Percentiles rank a stretch among this genome's conserved stretches.
phyloP scores from a whole-genome alignment of 2,113 vertebrate species.

The Nothocercus julius region DNA sequence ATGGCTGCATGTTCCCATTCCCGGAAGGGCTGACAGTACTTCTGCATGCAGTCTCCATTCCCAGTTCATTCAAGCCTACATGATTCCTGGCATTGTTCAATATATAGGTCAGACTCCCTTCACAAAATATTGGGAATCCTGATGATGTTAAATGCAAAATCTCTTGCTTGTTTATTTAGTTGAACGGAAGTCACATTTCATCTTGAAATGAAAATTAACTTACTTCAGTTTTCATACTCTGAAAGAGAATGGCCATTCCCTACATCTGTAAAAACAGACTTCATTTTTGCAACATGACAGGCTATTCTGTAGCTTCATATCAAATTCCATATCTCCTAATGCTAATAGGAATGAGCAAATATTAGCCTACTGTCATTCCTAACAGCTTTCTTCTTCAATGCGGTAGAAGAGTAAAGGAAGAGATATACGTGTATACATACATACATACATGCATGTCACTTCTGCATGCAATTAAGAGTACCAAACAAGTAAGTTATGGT shows the following conservation, averaged over 20 bases:
- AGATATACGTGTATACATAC: not conserved
- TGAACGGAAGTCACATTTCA: not conserved
- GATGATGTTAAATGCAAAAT: rapidly evolving
- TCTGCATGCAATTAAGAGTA: not conserved
- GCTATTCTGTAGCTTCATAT: not conserved
- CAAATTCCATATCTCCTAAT: not conserved
- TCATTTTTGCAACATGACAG: not conserved
- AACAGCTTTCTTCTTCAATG: not conserved
- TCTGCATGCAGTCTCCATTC: not conserved
- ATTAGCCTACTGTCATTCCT: not conserved
- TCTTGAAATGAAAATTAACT: not conserved
- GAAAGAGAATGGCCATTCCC: not conserved
- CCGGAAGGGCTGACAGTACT: not conserved
- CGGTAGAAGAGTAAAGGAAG: not conserved
- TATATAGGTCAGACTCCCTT: not conserved
- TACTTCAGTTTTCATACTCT: not conserved
- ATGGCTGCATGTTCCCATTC: no score
- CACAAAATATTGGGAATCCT: not conserved
- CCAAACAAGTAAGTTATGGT: not conserved
- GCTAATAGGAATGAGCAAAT: not conserved
- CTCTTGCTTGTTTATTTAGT: not conserved
- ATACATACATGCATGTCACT: not conserved
- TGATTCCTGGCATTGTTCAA: not conserved
- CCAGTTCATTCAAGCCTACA: not conserved
- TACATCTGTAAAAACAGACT: not conserved